phyloP scores from a whole-genome alignment of 2,113 vertebrate genomes.

The Guaruba guarouba region DNA sequence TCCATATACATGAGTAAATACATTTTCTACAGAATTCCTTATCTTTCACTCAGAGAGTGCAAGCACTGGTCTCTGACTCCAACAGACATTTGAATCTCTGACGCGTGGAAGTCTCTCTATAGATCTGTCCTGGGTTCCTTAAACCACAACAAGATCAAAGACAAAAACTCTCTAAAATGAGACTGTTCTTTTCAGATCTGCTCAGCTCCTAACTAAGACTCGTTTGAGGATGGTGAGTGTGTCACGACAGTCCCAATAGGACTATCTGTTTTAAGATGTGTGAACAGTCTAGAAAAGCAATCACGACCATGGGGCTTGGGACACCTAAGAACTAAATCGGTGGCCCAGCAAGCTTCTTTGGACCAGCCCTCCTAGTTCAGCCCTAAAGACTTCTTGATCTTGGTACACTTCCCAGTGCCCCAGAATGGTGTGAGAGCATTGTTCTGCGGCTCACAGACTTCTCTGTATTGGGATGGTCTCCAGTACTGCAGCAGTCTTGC shows the following conservation, averaged over 20 bases:
- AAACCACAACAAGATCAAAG: neutral
- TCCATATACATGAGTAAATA: neutral
- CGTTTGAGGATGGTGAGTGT: neutral
- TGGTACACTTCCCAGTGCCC: neutral
- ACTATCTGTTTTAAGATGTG: neutral
- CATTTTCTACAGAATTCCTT: neutral
- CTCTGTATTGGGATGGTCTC: neutral
- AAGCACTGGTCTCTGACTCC: neutral
- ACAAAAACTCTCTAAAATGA: neutral
- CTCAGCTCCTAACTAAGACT: neutral
- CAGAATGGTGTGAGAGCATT: neutral
- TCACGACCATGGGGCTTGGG: neutral
- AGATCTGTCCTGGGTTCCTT: neutral
- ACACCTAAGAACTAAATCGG: neutral
- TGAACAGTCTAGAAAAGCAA: accelerated
- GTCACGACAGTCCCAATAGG: neutral
- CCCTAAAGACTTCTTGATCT: neutral
- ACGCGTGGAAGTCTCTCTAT: neutral
- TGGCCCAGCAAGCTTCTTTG: neutral
- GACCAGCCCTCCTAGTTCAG: neutral
- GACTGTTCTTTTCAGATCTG: neutral
- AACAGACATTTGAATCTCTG: neutral
- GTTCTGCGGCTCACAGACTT: neutral
- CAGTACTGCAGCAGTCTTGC: neutral
- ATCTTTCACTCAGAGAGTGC: neutral